phyloP scores from a whole-genome alignment of 1,140 invertebrate genomes.

The Cydia fagiglandana region DNA sequence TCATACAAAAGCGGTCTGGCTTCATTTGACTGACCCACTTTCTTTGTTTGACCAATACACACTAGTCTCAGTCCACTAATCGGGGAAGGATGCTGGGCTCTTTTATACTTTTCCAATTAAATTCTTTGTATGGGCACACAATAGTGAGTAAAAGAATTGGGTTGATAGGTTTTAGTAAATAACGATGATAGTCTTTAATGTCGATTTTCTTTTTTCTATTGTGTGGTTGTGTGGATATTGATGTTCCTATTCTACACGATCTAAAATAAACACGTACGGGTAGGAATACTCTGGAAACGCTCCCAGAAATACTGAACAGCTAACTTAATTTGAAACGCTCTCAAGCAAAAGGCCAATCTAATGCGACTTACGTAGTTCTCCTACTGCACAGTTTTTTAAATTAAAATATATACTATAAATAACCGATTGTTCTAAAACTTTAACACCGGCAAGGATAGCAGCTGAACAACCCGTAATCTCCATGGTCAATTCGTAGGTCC shows the following conservation, averaged over 20 bases:
- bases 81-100: constrained; percentile 23
- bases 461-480: too few species aligned
- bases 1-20: constrained; percentile 26
- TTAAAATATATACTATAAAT: too few species aligned
- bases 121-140: neutral
- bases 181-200: neutral
- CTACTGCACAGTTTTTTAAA: too few species aligned
- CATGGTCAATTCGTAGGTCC: too few species aligned
- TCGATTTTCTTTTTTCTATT: neutral
- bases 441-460: too few species aligned
- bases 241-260: too few species aligned
- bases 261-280: too few species aligned
- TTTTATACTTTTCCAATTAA: constrained; percentile 28
- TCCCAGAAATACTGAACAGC: neutral
- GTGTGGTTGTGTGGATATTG: too few species aligned
- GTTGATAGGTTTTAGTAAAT: neutral
- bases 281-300: too few species aligned
- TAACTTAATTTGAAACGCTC: neutral
- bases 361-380: neutral
- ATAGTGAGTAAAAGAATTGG: constrained; percentile 20
- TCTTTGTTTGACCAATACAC: constrained; percentile 30
- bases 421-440: too few species aligned
- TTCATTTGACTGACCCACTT: constrained; percentile 30
- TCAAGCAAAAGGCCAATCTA: neutral
- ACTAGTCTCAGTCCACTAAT: constrained; percentile 28